A percentile compares a stretch with the other conserved stretches of the same genome.
These are phyloP conservation scores for Trichonephila clavipes DNA, from an alignment of 1,140 invertebrate species.

Conservation along the genomic window DNA sequence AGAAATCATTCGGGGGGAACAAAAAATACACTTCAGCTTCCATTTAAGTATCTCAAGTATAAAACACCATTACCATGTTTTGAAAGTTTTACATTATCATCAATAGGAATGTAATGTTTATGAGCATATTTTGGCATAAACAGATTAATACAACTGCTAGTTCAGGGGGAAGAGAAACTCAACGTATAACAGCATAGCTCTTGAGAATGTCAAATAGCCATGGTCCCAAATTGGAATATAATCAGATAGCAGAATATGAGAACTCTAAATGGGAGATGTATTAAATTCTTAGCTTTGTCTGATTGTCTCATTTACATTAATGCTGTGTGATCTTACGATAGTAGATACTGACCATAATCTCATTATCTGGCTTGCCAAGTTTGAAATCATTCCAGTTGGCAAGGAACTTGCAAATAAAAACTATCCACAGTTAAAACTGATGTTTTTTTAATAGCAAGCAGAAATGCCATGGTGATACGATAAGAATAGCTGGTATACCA, in stretches of 20 bases:
- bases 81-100: slow-evolving; percentile 40
- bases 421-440: background rate
- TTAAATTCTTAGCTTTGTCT: background rate
- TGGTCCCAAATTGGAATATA: background rate
- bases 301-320: background rate
- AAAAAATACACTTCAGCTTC: slow-evolving; percentile 61
- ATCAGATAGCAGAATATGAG: background rate
- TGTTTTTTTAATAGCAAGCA: background rate
- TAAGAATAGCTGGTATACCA: background rate
- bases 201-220: background rate
- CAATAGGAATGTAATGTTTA: slow-evolving; percentile 73
- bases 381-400: background rate
- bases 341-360: too few species aligned
- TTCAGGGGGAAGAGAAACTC: background rate
- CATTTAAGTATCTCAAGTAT: slow-evolving; percentile 70
- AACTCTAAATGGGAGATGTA: too few species aligned
- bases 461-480: background rate
- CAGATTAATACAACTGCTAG: background rate
- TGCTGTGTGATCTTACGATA: background rate
- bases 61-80: slow-evolving; percentile 46
- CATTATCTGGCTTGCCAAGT: too few species aligned
- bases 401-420: background rate
- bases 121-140: slow-evolving; percentile 75
- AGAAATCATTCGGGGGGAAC: background rate
- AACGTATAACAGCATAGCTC: background rate